Evolutionary conservation across 2,888 invertebrate genomes (phyloP).

Genomic region (Entomobrya multifasciata): DNA sequence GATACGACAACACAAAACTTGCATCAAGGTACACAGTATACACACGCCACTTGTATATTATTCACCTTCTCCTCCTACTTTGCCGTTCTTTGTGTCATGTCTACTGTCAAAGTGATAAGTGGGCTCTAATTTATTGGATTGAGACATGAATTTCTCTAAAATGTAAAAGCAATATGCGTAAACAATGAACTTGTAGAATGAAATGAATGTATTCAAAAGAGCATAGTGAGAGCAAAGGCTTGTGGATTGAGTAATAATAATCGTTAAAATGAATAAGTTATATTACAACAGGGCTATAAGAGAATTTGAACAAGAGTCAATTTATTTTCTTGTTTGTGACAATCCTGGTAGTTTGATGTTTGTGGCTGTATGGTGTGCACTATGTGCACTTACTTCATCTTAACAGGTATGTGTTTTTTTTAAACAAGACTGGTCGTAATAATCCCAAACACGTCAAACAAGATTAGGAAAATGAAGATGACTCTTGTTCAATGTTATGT

Average conservation of each 20-base stretch:
- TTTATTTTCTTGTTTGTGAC: constrained; percentile 52
- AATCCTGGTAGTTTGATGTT: not conserved
- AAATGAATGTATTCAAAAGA: constrained; percentile 9
- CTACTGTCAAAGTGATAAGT: constrained; percentile 70
- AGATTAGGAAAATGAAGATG: not conserved
- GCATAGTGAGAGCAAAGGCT: constrained; percentile 46
- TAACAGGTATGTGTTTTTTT: not conserved
- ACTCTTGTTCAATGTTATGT: not conserved
- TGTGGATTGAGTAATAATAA: constrained; percentile 43
- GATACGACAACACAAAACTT: constrained; percentile 1
- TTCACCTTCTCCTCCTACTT: constrained; percentile 47
- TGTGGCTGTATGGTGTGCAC: not conserved
- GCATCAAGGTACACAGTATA: constrained; percentile 16
- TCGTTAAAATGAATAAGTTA: constrained; percentile 65
- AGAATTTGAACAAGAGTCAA: constrained; percentile 27
- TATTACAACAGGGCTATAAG: constrained; percentile 14
- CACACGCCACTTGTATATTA: not conserved
- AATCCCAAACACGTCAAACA: constrained; percentile 36
- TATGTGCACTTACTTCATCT: not conserved
- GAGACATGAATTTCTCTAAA: constrained; percentile 57
- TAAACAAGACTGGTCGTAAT: constrained; percentile 42
- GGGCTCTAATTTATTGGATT: constrained; percentile 68
- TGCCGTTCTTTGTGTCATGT: constrained; percentile 57
- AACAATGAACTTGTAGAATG: no score
- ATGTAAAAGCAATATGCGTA: not conserved